These are phyloP conservation scores for Eupithecia pulchellata DNA, from an alignment of 2,888 invertebrate species.

Conservation along the genomic window DNA sequence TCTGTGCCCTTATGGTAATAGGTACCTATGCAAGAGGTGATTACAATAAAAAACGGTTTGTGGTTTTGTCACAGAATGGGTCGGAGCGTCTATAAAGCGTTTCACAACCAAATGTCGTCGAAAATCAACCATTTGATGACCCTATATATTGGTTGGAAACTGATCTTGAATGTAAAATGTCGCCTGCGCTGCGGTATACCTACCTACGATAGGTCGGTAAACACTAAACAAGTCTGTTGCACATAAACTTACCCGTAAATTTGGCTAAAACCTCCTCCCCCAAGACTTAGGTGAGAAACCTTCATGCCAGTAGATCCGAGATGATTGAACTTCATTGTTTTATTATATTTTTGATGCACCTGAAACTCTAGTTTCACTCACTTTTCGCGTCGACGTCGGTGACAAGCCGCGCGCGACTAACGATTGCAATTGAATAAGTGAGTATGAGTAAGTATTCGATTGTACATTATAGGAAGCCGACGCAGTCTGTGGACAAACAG, in stretches of 20 bases:
- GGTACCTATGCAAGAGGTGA: too few species aligned
- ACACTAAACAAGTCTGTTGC: background rate
- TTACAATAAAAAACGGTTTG: too few species aligned
- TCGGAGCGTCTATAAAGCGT: too few species aligned
- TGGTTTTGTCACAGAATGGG: too few species aligned
- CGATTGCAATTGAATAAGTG: background rate
- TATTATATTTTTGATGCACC: background rate
- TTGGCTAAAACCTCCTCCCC: constrained; percentile 90
- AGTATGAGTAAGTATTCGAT: too few species aligned
- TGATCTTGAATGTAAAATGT: too few species aligned
- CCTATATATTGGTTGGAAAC: too few species aligned
- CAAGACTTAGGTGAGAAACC: constrained; percentile 90
- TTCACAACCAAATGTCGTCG: too few species aligned
- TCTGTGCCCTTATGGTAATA: too few species aligned
- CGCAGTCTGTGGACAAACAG: background rate
- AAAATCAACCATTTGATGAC: too few species aligned
- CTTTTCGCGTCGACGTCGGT: background rate
- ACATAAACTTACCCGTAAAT: constrained; percentile 88
- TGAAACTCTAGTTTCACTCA: background rate
- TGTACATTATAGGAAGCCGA: background rate
- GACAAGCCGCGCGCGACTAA: background rate
- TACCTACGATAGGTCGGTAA: too few species aligned
- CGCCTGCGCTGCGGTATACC: too few species aligned
- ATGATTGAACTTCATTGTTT: constrained; percentile 87
- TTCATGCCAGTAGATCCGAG: constrained; percentile 90